Conservation (phyloP, 2,888 invertebrate genomes). For the Drosophila bunnanda region DNA sequence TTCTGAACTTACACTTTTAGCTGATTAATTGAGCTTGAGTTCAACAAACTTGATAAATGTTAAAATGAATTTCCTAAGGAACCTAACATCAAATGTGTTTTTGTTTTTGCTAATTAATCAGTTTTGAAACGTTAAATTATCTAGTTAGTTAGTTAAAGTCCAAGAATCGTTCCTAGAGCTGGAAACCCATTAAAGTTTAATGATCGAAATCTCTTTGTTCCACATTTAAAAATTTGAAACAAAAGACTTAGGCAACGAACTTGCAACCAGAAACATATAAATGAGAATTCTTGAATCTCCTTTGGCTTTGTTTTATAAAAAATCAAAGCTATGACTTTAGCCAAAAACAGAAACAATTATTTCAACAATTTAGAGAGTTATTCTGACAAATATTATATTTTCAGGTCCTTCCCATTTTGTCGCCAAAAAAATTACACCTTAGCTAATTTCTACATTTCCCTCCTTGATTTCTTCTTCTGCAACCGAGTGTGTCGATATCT, state of each 20-base stretch:
- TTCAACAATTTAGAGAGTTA: too few species aligned
- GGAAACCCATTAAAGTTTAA: neutral
- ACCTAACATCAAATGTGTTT: too few species aligned
- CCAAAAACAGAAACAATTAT: neutral
- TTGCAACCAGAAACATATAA: slow-evolving; percentile 9
- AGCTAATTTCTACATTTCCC: neutral
- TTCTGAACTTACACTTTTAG: slow-evolving; percentile 1
- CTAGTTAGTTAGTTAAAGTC: neutral
- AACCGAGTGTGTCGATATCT: slow-evolving; percentile 8
- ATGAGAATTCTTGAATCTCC: too few species aligned
- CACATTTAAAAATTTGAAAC: neutral
- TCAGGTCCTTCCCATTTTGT: neutral
- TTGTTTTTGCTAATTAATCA: neutral
- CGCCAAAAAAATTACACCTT: neutral
- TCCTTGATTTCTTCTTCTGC: slow-evolving; percentile 1
- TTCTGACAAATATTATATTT: too few species aligned
- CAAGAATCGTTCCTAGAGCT: neutral
- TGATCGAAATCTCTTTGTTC: neutral
- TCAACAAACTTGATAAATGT: neutral
- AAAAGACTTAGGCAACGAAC: slow-evolving; percentile 37
- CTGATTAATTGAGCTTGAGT: neutral
- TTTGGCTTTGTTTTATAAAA: too few species aligned
- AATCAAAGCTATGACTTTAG: too few species aligned
- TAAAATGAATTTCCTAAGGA: neutral
- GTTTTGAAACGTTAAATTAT: neutral